Percentiles rank a stretch among this genome's conserved stretches.
These are phyloP conservation scores for Apodemia mormo DNA, from an alignment of 2,888 invertebrate genomes.

Conservation along the genomic window DNA sequence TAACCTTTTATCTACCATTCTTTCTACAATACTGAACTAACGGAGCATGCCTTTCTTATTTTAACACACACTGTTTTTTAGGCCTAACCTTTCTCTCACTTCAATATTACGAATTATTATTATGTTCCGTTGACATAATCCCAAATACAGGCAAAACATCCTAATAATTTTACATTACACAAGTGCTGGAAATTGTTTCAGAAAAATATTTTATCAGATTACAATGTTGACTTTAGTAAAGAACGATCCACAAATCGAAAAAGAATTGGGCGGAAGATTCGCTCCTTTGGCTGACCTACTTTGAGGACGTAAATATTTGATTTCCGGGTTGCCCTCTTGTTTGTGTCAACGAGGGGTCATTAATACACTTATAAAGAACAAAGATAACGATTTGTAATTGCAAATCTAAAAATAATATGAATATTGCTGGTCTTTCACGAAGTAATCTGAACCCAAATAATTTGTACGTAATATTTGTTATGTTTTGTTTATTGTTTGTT, in stretches of 20 bases:
- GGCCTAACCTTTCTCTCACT: no score
- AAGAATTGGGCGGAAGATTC: conserved; percentile 19
- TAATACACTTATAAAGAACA: conserved; percentile 17
- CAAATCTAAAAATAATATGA: no score
- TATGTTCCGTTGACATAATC: no score
- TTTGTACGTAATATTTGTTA: not conserved
- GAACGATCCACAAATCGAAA: conserved; percentile 8
- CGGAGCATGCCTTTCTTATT: no score
- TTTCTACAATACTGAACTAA: no score
- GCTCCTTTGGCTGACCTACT: conserved; percentile 33
- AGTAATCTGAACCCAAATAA: not conserved
- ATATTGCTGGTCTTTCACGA: no score
- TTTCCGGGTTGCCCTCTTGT: conserved; percentile 28
- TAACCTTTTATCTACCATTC: no score
- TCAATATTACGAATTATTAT: no score
- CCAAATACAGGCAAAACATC: not conserved
- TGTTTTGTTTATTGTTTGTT: no score
- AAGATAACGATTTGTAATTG: conserved; percentile 4
- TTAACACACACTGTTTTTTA: no score
- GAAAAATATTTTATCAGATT: conserved; percentile 9
- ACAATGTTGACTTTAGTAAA: conserved; percentile 9
- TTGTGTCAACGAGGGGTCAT: conserved; percentile 20
- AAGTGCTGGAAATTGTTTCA: conserved; percentile 9
- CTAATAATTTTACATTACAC: not conserved
- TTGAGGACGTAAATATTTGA: conserved; percentile 46